Percentiles rank a stretch among this genome's conserved stretches.
These are phyloP conservation scores for Pedetes capensis DNA, from an alignment of 2,113 vertebrate species.

Conservation along the genomic window DNA sequence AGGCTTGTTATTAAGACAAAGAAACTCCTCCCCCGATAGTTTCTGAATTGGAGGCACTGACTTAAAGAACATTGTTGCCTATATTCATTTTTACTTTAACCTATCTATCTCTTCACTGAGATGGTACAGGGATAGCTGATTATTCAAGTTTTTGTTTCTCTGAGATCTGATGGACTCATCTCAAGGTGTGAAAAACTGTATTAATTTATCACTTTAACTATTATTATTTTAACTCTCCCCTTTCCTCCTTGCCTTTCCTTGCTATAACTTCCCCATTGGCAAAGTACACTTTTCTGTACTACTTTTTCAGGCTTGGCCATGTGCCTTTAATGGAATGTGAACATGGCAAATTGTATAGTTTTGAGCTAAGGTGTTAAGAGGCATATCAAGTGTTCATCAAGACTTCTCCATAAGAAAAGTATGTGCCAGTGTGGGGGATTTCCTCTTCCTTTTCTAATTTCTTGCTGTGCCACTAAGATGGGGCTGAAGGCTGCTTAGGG, in stretches of 20 bases:
- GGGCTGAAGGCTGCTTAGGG: too few relatives aligned
- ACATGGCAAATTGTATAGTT: neutral
- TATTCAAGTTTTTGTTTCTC: neutral
- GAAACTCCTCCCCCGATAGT: neutral
- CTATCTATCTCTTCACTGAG: neutral
- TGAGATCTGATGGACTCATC: neutral
- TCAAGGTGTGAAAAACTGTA: neutral
- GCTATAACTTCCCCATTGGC: neutral
- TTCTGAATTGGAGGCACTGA: neutral
- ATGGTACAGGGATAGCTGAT: neutral
- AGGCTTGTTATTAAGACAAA: neutral
- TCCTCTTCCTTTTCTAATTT: too few relatives aligned
- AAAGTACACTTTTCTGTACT: neutral
- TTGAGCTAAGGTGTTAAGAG: neutral
- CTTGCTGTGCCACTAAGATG: too few relatives aligned
- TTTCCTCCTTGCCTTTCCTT: neutral
- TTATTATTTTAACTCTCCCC: neutral
- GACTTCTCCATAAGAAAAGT: neutral
- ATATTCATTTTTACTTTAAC: neutral
- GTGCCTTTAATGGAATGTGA: neutral
- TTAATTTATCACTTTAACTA: neutral
- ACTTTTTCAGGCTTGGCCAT: neutral
- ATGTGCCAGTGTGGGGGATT: too few relatives aligned
- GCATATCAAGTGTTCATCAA: too few relatives aligned
- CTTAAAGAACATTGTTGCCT: neutral